These are phyloP conservation scores for Bathynomus jamesi DNA, from an alignment of 1,140 invertebrate species.

Conservation along the genomic window DNA sequence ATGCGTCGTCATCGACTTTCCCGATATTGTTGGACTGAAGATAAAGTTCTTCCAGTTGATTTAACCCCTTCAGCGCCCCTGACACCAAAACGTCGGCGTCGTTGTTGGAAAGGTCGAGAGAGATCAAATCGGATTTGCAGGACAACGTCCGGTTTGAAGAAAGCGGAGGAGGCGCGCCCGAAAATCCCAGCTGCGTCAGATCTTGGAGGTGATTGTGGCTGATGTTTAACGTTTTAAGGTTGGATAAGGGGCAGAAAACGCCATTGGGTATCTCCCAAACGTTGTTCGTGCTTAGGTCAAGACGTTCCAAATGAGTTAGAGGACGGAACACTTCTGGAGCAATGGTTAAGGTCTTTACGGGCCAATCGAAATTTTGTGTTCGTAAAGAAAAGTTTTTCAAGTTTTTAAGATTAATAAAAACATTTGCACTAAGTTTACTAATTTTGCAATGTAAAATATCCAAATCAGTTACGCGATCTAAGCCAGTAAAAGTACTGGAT, in stretches of 20 bases:
- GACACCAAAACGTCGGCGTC: conserved; percentile 53
- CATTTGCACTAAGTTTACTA: conserved; percentile 49
- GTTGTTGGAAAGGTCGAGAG: conserved; percentile 61
- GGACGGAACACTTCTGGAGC: conserved; percentile 64
- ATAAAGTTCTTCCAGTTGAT: conserved; percentile 55
- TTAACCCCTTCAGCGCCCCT: conserved; percentile 56
- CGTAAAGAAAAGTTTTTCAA: conserved; percentile 60
- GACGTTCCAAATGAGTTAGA: conserved; percentile 51
- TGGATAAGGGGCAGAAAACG: conserved; percentile 50
- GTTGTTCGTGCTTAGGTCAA: conserved; percentile 60
- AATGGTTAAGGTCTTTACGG: conserved; percentile 55
- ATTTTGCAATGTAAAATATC: conserved; percentile 32
- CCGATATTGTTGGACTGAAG: conserved; percentile 59
- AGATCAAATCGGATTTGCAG: conserved; percentile 59
- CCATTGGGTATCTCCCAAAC: conserved; percentile 56
- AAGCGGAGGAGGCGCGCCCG: conserved; percentile 59
- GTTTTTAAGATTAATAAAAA: conserved; percentile 55
- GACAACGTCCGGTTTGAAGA: neutral
- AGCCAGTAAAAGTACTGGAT: conserved; percentile 21
- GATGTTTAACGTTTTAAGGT: conserved; percentile 67
- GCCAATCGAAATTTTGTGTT: conserved; percentile 70
- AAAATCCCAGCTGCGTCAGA: conserved; percentile 63
- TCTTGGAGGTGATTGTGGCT: conserved; percentile 70
- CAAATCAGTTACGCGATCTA: conserved; percentile 23
- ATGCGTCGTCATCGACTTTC: conserved; percentile 35